Evolutionary conservation across 37 sponge, comb jelly and placozoan genomes (phyloP), one percentile per base, ranked within the genome.

Genomic region (Haliclona indistincta): DNA sequence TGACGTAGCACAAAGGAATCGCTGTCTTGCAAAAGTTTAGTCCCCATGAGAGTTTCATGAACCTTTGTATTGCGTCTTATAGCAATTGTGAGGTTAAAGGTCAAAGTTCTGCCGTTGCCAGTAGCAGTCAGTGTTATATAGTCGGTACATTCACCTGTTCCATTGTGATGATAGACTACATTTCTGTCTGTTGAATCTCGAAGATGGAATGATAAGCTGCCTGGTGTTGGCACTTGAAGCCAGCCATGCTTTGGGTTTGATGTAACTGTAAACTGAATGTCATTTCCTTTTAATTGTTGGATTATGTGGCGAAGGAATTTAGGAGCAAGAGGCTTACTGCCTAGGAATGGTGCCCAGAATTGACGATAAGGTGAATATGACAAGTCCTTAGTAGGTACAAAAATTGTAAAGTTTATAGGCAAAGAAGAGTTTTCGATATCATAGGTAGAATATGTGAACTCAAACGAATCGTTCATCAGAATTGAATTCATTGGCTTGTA

Each of bases 211-310:
- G 25, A 58, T 6, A 58, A 58, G 6, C n/a, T n/a, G n/a, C n/a
- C n/a, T n/a, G n/a, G n/a, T n/a, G n/a, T n/a, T 33, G 66, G 66
- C 4, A 71, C 7, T 1, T 67, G 2, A 5, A 82, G 72, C 5
- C 40, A 17, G n/a, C 83, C 83, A 56, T 63, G 56, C 1, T 55
- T 74, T 15, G 83, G 83, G 38, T 33, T 56, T 1, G 30, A 1
- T 10, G 23, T 2, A 25, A 82, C 29, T 2, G 23, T 11, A 49
- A 82, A 82, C 0, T 53, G 35, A 1, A 60, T 23, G 10, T 30
- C 29, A 7, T 5, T 43, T 7, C 35, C 30, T 3, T 33, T 13
- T 8, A 74, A 35, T 5, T 68, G 4, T 22, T 6, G 2, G n/a
- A 32, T 13, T 26, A 67, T 56, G 5, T 32, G 39, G 22, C 75